Base-by-base conservation (phyloP, 2,888 invertebrate genomes). In the Ectropis crepuscularia region DNA sequence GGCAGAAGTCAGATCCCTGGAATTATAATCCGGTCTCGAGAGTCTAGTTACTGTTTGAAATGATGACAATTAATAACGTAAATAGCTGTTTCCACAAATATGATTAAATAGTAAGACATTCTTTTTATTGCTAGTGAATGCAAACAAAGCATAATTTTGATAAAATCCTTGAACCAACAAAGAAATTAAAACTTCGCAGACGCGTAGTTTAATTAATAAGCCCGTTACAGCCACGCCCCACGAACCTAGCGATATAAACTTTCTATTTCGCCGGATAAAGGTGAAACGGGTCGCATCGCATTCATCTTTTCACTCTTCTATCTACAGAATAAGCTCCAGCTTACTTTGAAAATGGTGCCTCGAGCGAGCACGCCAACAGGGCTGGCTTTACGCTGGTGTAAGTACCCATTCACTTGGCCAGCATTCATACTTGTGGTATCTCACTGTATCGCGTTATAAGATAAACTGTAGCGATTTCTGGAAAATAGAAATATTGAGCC, bases 241-340 rank as follows among this genome's bases (percentile, higher is more conserved):
- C 62, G 45, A 46, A 50, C 60, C 47, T 37, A n/a, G 58, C 67
- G 68, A 70, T 74, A 73, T 76, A 80, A 75, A 76, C 76, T 78
- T 76, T 75, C 76, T 78, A 79, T 82, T 81, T 75, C 74, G 53
- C 53, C 69, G 72, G 65, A 74, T 76, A 80, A 81, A 81, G 74
- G 75, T 74, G 74, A 78, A 81, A 63, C 75, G 79, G 78, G 81
- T 82, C 82, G 79, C 73, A 65, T 71, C 70, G 75, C 74, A 83
- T 86, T 85, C 84, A 87, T 80, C 83, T 83, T 82, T 85, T 81
- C 82, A 79, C 76, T 77, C 78, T 70, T 72, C 75, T 78, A 76
- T 83, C 75, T 76, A 70, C 75, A 76, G 79, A 79, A 80, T 83
- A 83, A 85, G 80, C 79, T 68, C 61, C 50, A 73, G 77, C 74